Evolutionary conservation across 2,888 invertebrate genomes (phyloP), one percentile per base, ranked within the genome.

Genomic region (Andrena hattorfiana): DNA sequence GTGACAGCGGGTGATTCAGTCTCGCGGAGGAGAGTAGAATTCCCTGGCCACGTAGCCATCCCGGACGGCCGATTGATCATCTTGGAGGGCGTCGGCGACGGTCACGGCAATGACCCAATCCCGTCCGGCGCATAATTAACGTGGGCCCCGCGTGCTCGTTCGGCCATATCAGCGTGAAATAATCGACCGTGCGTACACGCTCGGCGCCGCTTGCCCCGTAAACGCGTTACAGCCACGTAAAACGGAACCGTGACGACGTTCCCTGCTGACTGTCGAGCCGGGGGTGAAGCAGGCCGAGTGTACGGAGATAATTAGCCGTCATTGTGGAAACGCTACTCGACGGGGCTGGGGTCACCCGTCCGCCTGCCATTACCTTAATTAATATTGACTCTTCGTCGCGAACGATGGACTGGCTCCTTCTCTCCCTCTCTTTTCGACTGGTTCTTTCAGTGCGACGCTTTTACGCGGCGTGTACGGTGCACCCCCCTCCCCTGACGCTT

Each of bases 351-450:
- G 56, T 10, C 54, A 60, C 60, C 49, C 69, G 80, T 79, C 84
- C 85, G 79, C 62, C 81, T 77, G 76, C 85, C 88, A 89, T 91
- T 89, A 89, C 85, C 84, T 87, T 90, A 91, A 91, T 90, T 90
- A 91, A 91, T 89, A 89, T 91, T 89, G 87, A 89, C 89, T 88
- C 85, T 89, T 83, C 82, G 82, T 76, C 74, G 83, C 49, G 75
- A 63, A 20, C 75, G 80, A 83, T 78, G 73, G 69, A 56, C 69
- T 78, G 67, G 16, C 56, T 4, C 60, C 59, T 16, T 23, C 4
- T 48, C 20, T 60, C 16, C 16, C 48, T 20, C 32, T 23, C 13
- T 32, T 51, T 6, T 59, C 20, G 13, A 66, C 49, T 28, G 48
- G 42, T 6, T 49, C 13, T 60, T 42, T 64, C 64, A 23, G 30